phyloP scores from a whole-genome alignment of 2,797 vertebrate genomes.

The Macroramphosus scolopax region DNA sequence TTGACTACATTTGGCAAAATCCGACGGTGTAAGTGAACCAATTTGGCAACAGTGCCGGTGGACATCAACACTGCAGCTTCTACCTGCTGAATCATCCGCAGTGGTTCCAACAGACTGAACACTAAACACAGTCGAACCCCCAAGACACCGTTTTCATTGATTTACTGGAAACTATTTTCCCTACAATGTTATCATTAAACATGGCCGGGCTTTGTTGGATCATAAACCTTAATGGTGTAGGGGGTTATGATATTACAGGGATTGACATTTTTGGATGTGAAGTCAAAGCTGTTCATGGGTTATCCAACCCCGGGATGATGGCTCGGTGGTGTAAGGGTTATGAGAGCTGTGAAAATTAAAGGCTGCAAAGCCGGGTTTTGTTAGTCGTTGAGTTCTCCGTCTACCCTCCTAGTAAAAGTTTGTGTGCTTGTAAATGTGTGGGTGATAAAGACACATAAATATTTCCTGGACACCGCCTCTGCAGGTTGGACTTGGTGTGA shows the following conservation, averaged over 20 bases:
- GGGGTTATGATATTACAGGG: conserved; percentile 18
- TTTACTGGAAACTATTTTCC: conserved; percentile 13
- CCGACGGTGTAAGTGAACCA: conserved; percentile 20
- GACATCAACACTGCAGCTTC: conserved; percentile 23
- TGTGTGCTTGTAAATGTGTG: conserved; percentile 2
- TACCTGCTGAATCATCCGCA: conserved; percentile 21
- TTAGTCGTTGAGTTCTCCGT: conserved; percentile 17
- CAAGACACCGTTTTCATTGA: conserved; percentile 4
- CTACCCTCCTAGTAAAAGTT: conserved; percentile 8
- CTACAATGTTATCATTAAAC: conserved; percentile 26
- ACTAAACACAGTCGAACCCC: conserved; percentile 4
- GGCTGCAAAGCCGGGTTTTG: conserved; percentile 19
- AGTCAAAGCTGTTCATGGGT: conserved; percentile 26
- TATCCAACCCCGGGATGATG: conserved; percentile 31
- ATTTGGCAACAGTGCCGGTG: conserved; percentile 18
- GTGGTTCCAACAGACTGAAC: conserved; percentile 18
- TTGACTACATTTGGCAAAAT: conserved; percentile 30
- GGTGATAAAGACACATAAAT: conserved; percentile 3
- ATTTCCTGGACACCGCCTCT: conserved; percentile 2
- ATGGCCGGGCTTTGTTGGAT: conserved; percentile 14
- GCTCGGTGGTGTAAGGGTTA: conserved; percentile 26
- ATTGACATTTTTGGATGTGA: conserved; percentile 34
- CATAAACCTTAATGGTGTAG: conserved; percentile 43
- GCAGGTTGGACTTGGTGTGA: neutral
- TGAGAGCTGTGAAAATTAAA: conserved; percentile 45